Percentiles rank a stretch among this genome's conserved stretches.
These are phyloP conservation scores for Akabosia matsudoensis DNA, from an alignment of 1,140 invertebrate species.

Conservation along the genomic window DNA sequence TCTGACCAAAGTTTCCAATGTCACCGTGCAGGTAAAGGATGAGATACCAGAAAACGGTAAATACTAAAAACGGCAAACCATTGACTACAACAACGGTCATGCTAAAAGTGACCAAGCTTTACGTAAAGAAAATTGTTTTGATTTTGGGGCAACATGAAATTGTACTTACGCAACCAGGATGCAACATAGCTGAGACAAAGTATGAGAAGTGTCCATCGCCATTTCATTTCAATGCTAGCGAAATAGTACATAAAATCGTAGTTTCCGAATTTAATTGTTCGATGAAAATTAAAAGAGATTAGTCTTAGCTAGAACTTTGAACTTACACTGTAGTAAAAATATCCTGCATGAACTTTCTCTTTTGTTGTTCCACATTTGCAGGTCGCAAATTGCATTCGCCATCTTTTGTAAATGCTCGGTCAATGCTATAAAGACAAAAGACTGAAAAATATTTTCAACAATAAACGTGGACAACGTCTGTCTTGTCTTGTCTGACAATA, in stretches of 20 bases:
- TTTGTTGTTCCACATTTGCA: conserved; percentile 81
- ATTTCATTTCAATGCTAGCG: conserved; percentile 26
- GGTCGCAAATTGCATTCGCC: conserved; percentile 89
- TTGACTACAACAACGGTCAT: too few species aligned
- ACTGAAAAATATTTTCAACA: too few species aligned
- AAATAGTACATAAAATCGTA: too few species aligned
- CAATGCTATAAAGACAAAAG: neutral
- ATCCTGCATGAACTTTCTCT: conserved; percentile 53
- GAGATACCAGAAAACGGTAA: conserved; percentile 32
- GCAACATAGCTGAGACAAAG: conserved; percentile 33
- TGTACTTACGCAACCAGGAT: conserved; percentile 35
- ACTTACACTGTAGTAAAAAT: conserved; percentile 35
- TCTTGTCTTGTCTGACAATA: too few species aligned
- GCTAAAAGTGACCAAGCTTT: too few species aligned
- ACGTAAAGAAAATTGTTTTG: too few species aligned
- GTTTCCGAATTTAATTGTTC: too few species aligned
- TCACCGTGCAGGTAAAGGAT: conserved; percentile 33
- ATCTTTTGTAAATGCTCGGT: conserved; percentile 81
- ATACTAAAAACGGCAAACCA: conserved; percentile 11
- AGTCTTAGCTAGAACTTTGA: too few species aligned
- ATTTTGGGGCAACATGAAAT: too few species aligned
- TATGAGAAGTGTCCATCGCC: conserved; percentile 27
- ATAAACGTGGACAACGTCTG: too few species aligned
- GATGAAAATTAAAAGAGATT: too few species aligned
- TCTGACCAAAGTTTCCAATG: neutral